A percentile compares a stretch with the other conserved stretches of the same genome.
phyloP scores from a whole-genome alignment of 1,140 invertebrate species.

The Coptotermes formosanus region DNA sequence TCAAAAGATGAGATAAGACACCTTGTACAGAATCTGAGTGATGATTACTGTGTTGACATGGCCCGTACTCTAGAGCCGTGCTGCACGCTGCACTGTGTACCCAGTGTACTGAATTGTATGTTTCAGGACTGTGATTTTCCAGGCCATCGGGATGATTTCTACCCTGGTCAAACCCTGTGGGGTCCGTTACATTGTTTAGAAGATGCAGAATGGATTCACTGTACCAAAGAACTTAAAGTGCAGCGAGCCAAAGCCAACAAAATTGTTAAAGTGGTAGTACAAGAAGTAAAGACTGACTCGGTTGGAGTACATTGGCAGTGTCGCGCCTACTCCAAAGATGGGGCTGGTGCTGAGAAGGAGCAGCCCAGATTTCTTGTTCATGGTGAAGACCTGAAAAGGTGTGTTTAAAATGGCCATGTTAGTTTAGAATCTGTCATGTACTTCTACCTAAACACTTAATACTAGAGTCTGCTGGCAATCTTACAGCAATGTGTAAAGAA shows the following conservation, averaged over 20 bases:
- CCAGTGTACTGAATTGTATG: conserved; percentile 30
- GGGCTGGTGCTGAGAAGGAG: conserved; percentile 56
- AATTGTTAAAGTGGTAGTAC: conserved; percentile 57
- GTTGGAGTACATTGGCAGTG: conserved; percentile 82
- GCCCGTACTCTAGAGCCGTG: too few species aligned
- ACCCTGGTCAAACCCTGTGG: conserved; percentile 73
- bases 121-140: conserved; percentile 60
- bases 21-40: too few species aligned
- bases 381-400: conserved; percentile 71
- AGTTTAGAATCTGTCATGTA: too few species aligned
- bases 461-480: too few species aligned
- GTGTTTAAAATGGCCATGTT: background rate
- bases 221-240: conserved; percentile 71
- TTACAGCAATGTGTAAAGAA: too few species aligned
- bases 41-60: too few species aligned
- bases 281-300: conserved; percentile 59
- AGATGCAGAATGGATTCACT: conserved; percentile 72
- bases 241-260: conserved; percentile 61
- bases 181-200: conserved; percentile 68
- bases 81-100: background rate
- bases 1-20: too few species aligned
- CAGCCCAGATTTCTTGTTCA: conserved; percentile 69
- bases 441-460: too few species aligned
- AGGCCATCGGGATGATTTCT: conserved; percentile 61
- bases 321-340: conserved; percentile 65